Base-by-base conservation (phyloP, 2,113 vertebrate species). In the Camarhynchus parvulus region DNA sequence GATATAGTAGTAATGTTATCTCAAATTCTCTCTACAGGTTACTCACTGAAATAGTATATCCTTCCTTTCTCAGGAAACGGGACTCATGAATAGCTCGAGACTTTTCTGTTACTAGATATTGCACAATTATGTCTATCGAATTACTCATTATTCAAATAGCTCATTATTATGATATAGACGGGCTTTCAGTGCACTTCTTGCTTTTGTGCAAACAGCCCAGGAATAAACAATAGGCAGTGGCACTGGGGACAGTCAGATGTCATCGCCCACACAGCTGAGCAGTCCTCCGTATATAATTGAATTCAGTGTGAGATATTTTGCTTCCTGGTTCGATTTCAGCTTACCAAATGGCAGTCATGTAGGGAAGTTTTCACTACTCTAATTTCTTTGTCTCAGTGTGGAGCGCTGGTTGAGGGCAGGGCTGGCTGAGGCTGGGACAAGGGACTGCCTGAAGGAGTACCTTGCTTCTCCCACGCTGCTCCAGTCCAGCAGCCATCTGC, bases 41-140 rank as follows among this genome's bases (percentile, higher is more conserved):
- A 79, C 74, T 83, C 83, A 33, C 81, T 85, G 97, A 98, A 97
- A 98, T 83, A 64, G 95, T 95, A 98, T 15, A 92, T 95, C 68
- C n/a, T 92, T 94, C 95, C 92, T 96, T 97, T 95, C 92, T 94
- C 59, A 89, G 93, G 94, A 97, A 97, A 97, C 7, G 1, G 68
- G 96, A 92, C 95, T 96, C 81, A 87, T 79, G 52, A 97, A 96
- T 95, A 96, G 86, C 76, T 95, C 9, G 44, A 79, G 66, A 87
- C 68, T 86, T 95, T 88, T 88, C 92, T 97, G 98, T 97, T 95
- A 98, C 81, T 86, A 91, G 97, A 98, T 97, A 97, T 82, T 78
- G 55, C 52, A 67, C 87, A 94, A 70, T 95, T 87, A 85, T 75
- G 50, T 80, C 24, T 95, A 97, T 94, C 95, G 67, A 70, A 92